Percentiles rank a stretch among this genome's conserved stretches.
Evolutionary conservation across 1,140 invertebrate species (phyloP).

Genomic region (Medauroidea extradentata): DNA sequence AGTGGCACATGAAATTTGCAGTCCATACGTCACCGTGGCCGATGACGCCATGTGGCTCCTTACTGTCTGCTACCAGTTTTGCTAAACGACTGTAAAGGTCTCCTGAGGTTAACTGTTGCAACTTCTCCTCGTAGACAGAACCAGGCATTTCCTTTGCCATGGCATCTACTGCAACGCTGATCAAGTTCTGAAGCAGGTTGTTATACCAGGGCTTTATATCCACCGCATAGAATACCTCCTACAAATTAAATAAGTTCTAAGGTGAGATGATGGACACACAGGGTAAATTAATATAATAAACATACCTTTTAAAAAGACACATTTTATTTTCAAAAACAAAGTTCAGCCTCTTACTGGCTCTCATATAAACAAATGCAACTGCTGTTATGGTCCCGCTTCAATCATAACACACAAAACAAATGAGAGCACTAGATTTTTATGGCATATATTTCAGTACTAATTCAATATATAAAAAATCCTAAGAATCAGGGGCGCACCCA

Average conservation of each 20-base stretch:
- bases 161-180: slow-evolving; percentile 54
- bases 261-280: no score
- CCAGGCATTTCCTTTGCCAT: slow-evolving; percentile 56
- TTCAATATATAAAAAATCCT: no score
- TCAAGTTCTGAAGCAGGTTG: slow-evolving; percentile 51
- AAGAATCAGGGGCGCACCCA: no score
- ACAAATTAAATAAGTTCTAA: neutral
- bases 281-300: no score
- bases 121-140: slow-evolving; percentile 51
- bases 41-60: slow-evolving; percentile 47
- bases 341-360: no score
- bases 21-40: slow-evolving; percentile 69
- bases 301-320: no score
- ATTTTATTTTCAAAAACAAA: no score
- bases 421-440: no score
- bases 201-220: slow-evolving; percentile 57
- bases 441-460: no score
- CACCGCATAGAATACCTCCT: slow-evolving; percentile 56
- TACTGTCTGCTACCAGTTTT: neutral
- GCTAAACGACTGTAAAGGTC: slow-evolving; percentile 21
- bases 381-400: no score
- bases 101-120: slow-evolving; percentile 49
- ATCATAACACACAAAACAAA: no score
- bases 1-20: slow-evolving; percentile 63
- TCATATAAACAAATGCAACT: no score